phyloP scores from a whole-genome alignment of 2,113 vertebrate species.

The Athene cunicularia region DNA sequence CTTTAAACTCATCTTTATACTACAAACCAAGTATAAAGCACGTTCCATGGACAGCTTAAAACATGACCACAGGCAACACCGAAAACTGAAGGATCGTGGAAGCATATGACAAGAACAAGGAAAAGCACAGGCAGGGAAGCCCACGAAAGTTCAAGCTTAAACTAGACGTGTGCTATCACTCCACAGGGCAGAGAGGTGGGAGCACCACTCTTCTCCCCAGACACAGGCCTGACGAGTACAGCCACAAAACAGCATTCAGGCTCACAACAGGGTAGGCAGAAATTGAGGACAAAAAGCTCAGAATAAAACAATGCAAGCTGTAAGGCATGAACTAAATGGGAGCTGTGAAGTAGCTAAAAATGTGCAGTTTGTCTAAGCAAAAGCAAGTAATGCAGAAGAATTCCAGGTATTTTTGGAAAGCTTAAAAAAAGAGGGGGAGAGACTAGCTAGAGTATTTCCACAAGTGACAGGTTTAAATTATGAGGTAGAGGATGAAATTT shows the following conservation, averaged over 20 bases:
- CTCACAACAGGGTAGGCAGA: not conserved
- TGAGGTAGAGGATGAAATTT: not conserved
- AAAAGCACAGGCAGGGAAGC: not conserved
- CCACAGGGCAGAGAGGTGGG: not conserved
- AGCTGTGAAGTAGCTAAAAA: not conserved
- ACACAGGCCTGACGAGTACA: not conserved
- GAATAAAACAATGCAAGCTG: not conserved
- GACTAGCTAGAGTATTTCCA: not conserved
- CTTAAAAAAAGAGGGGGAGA: not conserved
- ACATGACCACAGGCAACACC: not conserved
- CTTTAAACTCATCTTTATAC: not conserved
- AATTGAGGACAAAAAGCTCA: not conserved
- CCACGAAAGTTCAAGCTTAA: not conserved
- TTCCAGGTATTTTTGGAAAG: not conserved
- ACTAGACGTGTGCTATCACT: not conserved
- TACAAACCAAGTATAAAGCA: not conserved
- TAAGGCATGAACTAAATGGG: not conserved
- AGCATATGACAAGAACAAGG: not conserved
- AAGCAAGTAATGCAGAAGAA: not conserved
- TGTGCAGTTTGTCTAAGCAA: not conserved
- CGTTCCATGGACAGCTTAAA: fast-evolving
- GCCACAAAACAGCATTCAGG: not conserved
- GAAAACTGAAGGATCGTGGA: not conserved
- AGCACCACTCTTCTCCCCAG: not conserved
- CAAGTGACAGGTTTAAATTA: constrained; percentile 9